Conservation (phyloP, 2,888 invertebrate species). For the Drosophila gaucha region DNA sequence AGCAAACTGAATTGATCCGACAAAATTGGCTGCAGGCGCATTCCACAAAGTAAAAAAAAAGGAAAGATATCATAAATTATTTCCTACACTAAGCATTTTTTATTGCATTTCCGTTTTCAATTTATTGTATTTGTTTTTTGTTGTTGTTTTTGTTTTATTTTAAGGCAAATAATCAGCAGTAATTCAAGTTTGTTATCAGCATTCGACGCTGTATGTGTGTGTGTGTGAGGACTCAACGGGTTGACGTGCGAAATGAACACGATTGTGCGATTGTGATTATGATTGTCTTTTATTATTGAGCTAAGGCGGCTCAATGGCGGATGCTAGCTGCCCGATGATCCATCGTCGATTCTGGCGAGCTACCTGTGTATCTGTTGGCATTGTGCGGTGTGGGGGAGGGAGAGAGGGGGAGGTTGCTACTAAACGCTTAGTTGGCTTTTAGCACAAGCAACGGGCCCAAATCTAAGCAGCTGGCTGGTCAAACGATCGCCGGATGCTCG, state of each 20-base stretch:
- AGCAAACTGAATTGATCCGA: too few relatives aligned
- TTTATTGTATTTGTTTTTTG: background rate
- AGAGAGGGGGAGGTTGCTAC: constrained; percentile 7
- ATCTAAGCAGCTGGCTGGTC: background rate
- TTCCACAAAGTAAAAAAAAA: too few relatives aligned
- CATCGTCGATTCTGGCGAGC: background rate
- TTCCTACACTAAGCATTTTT: too few relatives aligned
- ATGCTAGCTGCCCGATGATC: constrained; percentile 5
- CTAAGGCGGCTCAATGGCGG: background rate
- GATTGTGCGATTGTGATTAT: background rate
- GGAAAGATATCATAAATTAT: too few relatives aligned
- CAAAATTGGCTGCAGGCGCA: too few relatives aligned
- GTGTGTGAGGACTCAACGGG: background rate
- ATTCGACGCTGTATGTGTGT: background rate
- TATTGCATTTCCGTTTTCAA: too few relatives aligned
- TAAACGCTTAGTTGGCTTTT: constrained; percentile 31
- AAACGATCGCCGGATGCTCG: background rate
- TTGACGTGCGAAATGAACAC: background rate
- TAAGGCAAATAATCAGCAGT: background rate
- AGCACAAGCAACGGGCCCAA: constrained; percentile 14
- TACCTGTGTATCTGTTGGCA: too few relatives aligned
- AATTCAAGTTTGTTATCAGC: constrained; percentile 4
- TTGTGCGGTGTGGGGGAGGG: too few relatives aligned
- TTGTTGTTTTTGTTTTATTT: background rate
- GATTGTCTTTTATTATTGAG: background rate